phyloP scores from a whole-genome alignment of 2,797 vertebrate genomes.

The Ptychobarbus kaznakovi region DNA sequence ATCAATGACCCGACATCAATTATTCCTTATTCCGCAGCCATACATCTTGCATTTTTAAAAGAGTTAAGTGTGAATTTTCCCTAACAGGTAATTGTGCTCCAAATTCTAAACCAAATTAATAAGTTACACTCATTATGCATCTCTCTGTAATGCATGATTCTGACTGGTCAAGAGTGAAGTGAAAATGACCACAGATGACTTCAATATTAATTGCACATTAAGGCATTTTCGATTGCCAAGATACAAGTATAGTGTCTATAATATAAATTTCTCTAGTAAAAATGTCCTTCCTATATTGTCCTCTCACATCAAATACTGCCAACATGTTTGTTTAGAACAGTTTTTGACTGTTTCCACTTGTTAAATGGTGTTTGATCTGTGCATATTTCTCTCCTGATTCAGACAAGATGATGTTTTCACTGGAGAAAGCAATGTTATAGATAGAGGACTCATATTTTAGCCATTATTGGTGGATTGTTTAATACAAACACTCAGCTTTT shows the following conservation, averaged over 20 bases:
- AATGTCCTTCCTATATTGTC: neutral
- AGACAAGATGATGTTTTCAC: neutral
- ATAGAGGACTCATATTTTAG: neutral
- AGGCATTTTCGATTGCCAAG: no score
- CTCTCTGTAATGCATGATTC: neutral
- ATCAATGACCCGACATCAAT: neutral
- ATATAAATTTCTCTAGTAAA: neutral
- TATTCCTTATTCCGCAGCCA: neutral
- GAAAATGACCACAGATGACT: neutral
- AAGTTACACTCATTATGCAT: neutral
- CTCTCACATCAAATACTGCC: neutral
- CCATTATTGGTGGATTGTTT: neutral
- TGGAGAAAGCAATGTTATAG: neutral
- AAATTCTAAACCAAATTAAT: neutral
- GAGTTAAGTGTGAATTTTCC: neutral
- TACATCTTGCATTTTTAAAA: neutral
- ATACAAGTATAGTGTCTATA: neutral
- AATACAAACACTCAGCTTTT: neutral
- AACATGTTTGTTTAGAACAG: neutral
- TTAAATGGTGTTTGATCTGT: neutral
- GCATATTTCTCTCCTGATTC: neutral
- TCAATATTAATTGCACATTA: neutral
- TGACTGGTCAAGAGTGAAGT: neutral
- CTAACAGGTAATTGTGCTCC: neutral
- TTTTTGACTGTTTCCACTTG: neutral